A percentile compares a stretch with the other conserved stretches of the same genome.
Evolutionary conservation across 2,888 invertebrate species (phyloP).

Genomic region (Diachrysia chrysitis): DNA sequence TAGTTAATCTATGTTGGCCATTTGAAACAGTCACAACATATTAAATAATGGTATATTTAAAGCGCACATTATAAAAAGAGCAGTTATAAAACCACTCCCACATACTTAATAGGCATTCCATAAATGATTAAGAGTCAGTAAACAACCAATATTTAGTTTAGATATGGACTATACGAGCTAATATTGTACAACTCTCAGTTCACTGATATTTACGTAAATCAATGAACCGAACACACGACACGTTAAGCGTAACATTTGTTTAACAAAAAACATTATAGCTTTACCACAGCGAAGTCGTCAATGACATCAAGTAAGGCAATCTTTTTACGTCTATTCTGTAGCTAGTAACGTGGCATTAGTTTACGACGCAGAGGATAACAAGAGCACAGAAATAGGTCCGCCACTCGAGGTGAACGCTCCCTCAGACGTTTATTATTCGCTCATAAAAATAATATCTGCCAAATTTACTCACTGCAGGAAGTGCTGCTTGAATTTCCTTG

Average conservation of each 20-base stretch:
- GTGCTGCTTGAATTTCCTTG: constrained; percentile 34
- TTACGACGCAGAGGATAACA: constrained; percentile 66
- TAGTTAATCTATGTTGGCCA: not conserved
- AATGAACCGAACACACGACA: not conserved
- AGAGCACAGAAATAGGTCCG: constrained; percentile 64
- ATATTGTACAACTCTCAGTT: not conserved
- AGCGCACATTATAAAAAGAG: too few relatives aligned
- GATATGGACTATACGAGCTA: not conserved
- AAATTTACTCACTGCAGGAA: constrained; percentile 51
- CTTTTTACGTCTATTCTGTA: constrained; percentile 51
- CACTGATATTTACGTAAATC: not conserved
- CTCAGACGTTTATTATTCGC: constrained; percentile 69
- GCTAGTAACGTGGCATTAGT: constrained; percentile 62
- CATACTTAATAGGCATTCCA: not conserved
- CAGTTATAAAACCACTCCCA: not conserved
- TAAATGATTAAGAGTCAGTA: too few relatives aligned
- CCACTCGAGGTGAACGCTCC: constrained; percentile 73
- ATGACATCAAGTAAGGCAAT: constrained; percentile 41
- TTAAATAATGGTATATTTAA: too few relatives aligned
- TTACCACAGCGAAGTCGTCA: constrained; percentile 19
- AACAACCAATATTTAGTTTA: not conserved
- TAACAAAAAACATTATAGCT: not conserved
- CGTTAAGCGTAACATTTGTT: not conserved
- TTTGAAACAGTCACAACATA: not conserved
- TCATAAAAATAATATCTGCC: constrained; percentile 75